Base-by-base conservation (phyloP, 2,888 invertebrate genomes). In the Byasa hedistus region DNA sequence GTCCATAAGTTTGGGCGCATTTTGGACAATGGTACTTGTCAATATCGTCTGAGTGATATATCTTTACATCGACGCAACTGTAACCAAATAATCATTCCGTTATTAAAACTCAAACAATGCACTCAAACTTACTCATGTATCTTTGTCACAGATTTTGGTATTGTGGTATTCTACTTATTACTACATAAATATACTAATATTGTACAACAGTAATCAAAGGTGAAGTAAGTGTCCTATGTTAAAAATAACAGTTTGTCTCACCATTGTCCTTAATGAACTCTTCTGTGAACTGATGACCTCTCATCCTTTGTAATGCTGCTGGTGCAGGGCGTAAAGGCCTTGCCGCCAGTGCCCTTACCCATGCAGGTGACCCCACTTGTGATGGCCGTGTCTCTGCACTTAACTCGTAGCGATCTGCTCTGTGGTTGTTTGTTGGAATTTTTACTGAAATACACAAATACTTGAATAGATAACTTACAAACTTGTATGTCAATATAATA, bases 21-120 rank as follows among this genome's bases (percentile, higher is more conserved):
- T 94, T 94, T 76, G 96, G 95, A 87, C 97, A 97, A 79, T 96
- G 96, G 80, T 96, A 97, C 80, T 95, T 96, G 83, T 97, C 96
- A 80, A 97, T 94, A 83, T 96, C 96, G 73, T 94, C 93, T 2
- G 96, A 95, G 82, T 95, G 94, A 81, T 95, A 95, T 80, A 96
- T 96, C 82, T 95, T 94, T 52, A 97, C 93, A 75, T 94, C 94
- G 71, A 96, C 95, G 84, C 97, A 97, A 80, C 96, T 96, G 89
- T 72, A 93, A 93, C 66, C 69, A 79, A 78, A 69, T 72, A 66
- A 66, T 36, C n/a, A 24, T 48, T 32, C 15, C 17, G 10, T 48
- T 48, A 48, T 48, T 17, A 32, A 32, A 32, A 32, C 32, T 32
- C 8, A 32, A 5, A 48, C 48, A 48, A 48, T n/a, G 48, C 48